Base-by-base conservation (phyloP, 1,140 invertebrate genomes). In the Pogonus chalceus region DNA sequence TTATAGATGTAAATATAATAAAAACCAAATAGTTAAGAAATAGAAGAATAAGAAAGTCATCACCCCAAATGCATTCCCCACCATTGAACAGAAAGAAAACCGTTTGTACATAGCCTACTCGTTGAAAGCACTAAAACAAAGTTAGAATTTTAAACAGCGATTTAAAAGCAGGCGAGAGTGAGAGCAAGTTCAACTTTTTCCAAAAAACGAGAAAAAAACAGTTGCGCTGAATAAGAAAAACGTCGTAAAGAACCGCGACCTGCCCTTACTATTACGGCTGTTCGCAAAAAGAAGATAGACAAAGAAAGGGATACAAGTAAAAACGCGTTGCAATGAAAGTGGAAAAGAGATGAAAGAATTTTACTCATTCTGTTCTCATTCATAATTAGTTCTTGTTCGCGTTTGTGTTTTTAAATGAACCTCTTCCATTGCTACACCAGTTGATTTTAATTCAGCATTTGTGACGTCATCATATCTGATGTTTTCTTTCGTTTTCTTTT, bases 81-180 rank as follows among this genome's bases (percentile, higher is more conserved):
- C 26, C 26, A 31, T 14, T 31, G 26, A 7, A 7, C 26, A 31
- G 14, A 14, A 7, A 31, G 26, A 7, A 31, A 7, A 14, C n/a
- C n/a, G n/a, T n/a, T n/a, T n/a, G n/a, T n/a, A n/a, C n/a, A n/a
- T n/a, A n/a, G n/a, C n/a, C n/a, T n/a, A n/a, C 14, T 7, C 4
- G 14, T 4, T 31, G 26, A 58, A 62, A 60, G 60, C 62, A 62
- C 61, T 66, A 64, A 66, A 66, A 66, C 64, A 64, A 66, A 66
- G 62, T 66, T 66, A 63, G 64, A 66, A 66, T 66, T 66, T 66
- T 65, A 66, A 66, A 66, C 58, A 66, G 64, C 63, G 63, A 66
- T 64, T 66, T 66, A 62, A 61, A 63, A 59, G 60, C 58, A 57
- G 60, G 58, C 58, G 56, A 46, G 58, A 52, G 54, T 47, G 54